phyloP scores from a whole-genome alignment of 1,140 invertebrate species.

The Pemphigus obesinymphae region DNA sequence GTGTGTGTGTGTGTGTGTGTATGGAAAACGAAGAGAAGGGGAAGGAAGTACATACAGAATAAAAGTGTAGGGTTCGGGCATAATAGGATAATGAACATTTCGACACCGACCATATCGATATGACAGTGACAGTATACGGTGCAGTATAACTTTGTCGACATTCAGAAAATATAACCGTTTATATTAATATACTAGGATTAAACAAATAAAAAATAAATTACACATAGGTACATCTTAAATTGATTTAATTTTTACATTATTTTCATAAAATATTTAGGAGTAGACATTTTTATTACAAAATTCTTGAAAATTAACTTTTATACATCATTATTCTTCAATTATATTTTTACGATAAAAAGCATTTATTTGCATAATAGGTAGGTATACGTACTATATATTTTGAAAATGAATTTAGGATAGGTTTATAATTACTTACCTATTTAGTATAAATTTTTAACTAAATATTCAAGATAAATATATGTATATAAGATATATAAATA shows the following conservation, averaged over 20 bases:
- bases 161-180: neutral
- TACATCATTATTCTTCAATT: neutral
- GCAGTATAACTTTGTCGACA: neutral
- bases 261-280: neutral
- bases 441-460: no score
- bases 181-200: neutral
- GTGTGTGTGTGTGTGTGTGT: no score
- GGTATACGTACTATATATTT: no score
- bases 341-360: neutral
- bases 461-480: no score
- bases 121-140: constrained; percentile 16
- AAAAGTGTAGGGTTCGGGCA: neutral
- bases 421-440: no score
- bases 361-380: neutral
- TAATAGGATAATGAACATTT: constrained; percentile 35
- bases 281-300: neutral
- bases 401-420: no score
- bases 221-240: neutral
- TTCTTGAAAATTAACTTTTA: neutral
- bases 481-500: no score
- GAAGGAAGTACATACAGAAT: neutral
- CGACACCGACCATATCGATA: neutral
- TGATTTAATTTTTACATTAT: neutral
- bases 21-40: neutral
- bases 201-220: neutral